phyloP scores from a whole-genome alignment of 2,888 invertebrate species.

The Dolomedes plantarius region DNA sequence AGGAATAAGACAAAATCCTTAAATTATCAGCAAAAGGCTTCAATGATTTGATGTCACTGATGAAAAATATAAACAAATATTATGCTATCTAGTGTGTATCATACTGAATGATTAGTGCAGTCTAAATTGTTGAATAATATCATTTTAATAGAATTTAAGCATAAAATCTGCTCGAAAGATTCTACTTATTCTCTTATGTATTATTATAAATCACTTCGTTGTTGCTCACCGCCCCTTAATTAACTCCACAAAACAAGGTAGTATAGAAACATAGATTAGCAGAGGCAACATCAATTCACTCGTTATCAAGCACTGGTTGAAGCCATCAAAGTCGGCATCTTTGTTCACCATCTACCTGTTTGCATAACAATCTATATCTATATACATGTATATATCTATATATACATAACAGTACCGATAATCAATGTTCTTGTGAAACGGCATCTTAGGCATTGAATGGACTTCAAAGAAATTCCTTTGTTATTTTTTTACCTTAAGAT shows the following conservation, averaged over 20 bases:
- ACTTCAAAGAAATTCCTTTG: neutral
- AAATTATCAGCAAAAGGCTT: too few species aligned
- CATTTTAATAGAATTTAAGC: too few species aligned
- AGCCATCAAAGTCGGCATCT: slow-evolving; percentile 63
- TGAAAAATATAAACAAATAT: too few species aligned
- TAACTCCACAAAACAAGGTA: slow-evolving; percentile 60
- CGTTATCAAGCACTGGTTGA: slow-evolving; percentile 67
- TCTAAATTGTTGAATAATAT: too few species aligned
- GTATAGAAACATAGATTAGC: slow-evolving; percentile 43
- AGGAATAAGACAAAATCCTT: too few species aligned
- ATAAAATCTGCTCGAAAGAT: too few species aligned
- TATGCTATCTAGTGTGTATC: too few species aligned
- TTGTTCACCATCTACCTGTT: slow-evolving; percentile 52
- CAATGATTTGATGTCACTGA: too few species aligned
- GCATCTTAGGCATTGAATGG: slow-evolving; percentile 20
- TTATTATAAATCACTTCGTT: too few species aligned
- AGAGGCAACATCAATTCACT: slow-evolving; percentile 54
- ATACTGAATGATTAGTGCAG: too few species aligned
- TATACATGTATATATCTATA: slow-evolving; percentile 50
- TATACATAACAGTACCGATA: slow-evolving; percentile 53
- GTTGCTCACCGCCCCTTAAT: neutral
- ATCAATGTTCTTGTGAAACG: slow-evolving; percentile 50
- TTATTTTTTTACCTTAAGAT: too few species aligned
- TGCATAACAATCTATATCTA: slow-evolving; percentile 38
- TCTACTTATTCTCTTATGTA: too few species aligned